Conservation (phyloP, 2,888 invertebrate species). For the Drosophila conformis region DNA sequence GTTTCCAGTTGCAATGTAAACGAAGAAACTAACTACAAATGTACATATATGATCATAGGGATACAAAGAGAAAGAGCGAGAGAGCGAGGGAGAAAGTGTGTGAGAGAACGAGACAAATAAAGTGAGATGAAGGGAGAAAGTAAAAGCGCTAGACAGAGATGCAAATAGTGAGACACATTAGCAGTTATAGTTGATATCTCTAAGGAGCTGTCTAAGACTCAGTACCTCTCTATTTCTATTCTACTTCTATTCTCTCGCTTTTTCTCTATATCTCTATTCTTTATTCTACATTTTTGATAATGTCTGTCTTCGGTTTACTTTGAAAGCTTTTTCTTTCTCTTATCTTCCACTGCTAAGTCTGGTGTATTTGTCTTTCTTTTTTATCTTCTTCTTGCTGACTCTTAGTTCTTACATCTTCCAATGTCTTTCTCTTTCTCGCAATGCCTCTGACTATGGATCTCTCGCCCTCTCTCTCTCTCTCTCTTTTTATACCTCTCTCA, state of each 20-base stretch:
- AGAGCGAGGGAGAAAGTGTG: neutral
- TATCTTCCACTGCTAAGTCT: neutral
- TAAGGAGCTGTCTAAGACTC: neutral
- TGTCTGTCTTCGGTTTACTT: neutral
- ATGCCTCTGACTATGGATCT: neutral
- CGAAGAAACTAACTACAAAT: neutral
- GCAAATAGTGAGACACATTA: neutral
- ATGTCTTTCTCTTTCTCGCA: neutral
- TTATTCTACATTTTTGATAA: neutral
- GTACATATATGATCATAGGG: neutral
- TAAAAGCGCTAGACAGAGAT: neutral
- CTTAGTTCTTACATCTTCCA: neutral
- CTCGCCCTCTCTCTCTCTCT: neutral
- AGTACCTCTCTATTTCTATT: neutral
- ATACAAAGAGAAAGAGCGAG: neutral
- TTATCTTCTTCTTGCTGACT: neutral
- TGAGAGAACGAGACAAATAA: neutral
- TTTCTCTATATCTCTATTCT: neutral
- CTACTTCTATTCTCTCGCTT: neutral
- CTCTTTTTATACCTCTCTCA: neutral
- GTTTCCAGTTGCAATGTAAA: neutral
- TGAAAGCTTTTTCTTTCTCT: neutral
- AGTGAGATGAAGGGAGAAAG: neutral
- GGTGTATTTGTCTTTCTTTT: neutral
- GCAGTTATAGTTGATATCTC: neutral